Base-by-base conservation (phyloP, 2,888 invertebrate genomes). In the Pherbina coryleti region DNA sequence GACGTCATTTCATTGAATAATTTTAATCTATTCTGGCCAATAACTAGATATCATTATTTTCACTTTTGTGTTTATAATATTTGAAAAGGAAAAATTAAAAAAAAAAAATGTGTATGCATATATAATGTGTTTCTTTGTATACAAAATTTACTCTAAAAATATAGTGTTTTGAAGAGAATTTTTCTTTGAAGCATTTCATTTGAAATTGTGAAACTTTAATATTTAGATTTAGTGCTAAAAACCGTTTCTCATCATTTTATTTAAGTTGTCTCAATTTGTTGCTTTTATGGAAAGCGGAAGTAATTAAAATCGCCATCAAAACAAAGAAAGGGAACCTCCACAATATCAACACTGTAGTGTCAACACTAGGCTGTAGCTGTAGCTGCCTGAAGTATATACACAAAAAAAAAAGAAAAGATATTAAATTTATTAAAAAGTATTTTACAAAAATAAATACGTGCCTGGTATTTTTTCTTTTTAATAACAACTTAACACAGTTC, bases 1-100 rank as follows among this genome's bases (percentile, higher is more conserved):
- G 79, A 78, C 80, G 80, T 80, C 79, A 78, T 79, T 78, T 78
- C 79, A 71, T 28, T 64, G 25, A 64, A 66, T 14, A 31, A n/a
- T 73, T 51, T 60, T 25, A 44, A 34, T 37, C 22, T 53, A 37
- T 67, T 55, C 44, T 11, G 44, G 11, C 11, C 44, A 44, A 44
- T 44, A 44, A 44, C 44, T 44, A 44, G 44, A 44, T 55, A 19
- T 55, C 19, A 19, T 37, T 14, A n/a, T 66, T 4, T 19, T 66
- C 17, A 37, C 34, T 66, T 37, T 66, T 37, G n/a, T 66, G 37
- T 66, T 34, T n/a, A 66, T 44, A 44, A 31, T 64, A 55, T 8
- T 55, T 55, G 1, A 55, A 7, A n/a, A 44, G 44, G 14, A 44
- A 44, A 44, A 44, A 11, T 1, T 7, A 37, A 37, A 37, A 37